phyloP scores from a whole-genome alignment of 2,888 invertebrate species.

The Allygus modestus region DNA sequence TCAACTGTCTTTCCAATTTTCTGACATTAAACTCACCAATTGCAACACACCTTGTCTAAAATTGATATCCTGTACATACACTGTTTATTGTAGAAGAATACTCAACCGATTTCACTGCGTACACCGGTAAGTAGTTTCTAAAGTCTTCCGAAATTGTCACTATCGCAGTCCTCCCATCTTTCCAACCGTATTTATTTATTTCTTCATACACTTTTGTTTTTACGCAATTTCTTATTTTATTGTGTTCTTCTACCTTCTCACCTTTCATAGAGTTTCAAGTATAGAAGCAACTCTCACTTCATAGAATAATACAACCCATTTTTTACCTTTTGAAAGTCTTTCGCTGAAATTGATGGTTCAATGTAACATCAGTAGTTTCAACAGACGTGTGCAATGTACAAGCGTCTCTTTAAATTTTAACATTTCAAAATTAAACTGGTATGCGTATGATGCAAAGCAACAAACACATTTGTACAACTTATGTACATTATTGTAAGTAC shows the following conservation, averaged over 20 bases:
- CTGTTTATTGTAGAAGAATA: not conserved
- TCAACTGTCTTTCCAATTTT: conserved; percentile 19
- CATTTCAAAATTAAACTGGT: not conserved
- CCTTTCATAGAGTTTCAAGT: not conserved
- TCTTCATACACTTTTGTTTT: conserved; percentile 23
- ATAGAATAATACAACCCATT: not conserved
- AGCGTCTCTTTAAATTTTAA: no score
- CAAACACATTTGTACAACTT: not conserved
- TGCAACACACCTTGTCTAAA: not conserved
- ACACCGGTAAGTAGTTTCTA: not conserved
- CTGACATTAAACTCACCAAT: not conserved
- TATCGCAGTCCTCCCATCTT: not conserved
- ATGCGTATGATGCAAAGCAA: not conserved
- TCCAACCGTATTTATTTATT: not conserved
- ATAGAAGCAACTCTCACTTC: not conserved
- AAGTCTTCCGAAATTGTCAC: conserved; percentile 31
- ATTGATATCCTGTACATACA: conserved; percentile 1
- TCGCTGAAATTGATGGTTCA: not conserved
- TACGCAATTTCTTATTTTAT: not conserved
- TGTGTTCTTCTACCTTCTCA: not conserved
- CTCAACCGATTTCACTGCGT: not conserved
- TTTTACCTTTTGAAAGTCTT: not conserved
- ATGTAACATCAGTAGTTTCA: no score
- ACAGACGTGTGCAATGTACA: no score
- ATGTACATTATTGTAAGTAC: not conserved